phyloP scores from a whole-genome alignment of 2,797 vertebrate genomes.

The Smutsia temminckii region DNA sequence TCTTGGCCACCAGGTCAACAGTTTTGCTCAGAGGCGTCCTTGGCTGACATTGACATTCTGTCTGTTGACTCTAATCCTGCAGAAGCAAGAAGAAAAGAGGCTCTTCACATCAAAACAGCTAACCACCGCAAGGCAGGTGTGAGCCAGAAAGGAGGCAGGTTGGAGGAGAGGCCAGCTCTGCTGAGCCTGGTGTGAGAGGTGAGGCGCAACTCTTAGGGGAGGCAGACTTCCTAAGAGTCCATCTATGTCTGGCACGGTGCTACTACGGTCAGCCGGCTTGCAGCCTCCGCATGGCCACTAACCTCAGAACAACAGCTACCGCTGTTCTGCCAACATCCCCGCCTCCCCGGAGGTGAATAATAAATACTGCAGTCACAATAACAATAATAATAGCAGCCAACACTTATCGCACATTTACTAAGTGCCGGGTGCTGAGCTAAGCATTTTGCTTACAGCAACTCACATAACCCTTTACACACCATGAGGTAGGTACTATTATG shows the following conservation, averaged over 20 bases:
- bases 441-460: neutral
- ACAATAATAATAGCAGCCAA: neutral
- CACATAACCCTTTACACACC: fast-evolving
- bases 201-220: no score
- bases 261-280: neutral
- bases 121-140: neutral
- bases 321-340: neutral
- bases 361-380: fast-evolving
- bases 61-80: neutral
- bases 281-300: fast-evolving
- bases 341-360: fast-evolving
- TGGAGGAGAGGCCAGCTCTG: neutral
- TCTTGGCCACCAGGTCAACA: neutral
- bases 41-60: neutral
- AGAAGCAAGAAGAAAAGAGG: neutral
- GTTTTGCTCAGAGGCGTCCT: neutral
- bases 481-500: neutral
- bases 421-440: neutral
- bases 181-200: neutral
- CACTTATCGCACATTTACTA: fast-evolving
- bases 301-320: neutral
- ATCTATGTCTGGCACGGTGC: neutral
- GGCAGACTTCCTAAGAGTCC: neutral
- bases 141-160: no score
- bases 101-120: neutral